These are phyloP conservation scores for Promerops cafer DNA, from an alignment of 2,113 vertebrate genomes.

Conservation along the genomic window DNA sequence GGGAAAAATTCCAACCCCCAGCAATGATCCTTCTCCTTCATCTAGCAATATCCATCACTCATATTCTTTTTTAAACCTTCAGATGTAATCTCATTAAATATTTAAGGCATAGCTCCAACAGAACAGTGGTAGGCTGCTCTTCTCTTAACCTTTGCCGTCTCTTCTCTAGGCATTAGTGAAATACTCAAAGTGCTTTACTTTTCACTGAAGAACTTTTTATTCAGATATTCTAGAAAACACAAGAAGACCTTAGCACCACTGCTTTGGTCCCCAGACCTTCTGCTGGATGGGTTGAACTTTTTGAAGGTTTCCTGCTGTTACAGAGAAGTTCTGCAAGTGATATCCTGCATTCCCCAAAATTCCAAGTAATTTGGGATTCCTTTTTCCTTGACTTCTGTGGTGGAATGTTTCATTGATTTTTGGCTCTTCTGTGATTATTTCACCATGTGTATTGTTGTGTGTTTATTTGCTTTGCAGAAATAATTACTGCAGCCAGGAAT, in stretches of 20 bases:
- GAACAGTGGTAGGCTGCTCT: background rate
- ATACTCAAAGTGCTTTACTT: background rate
- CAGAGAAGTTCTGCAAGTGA: background rate
- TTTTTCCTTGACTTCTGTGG: background rate
- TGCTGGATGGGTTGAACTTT: background rate
- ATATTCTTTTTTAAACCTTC: background rate
- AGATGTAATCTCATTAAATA: background rate
- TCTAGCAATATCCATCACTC: background rate
- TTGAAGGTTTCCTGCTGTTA: background rate
- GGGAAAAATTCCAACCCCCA: too few species aligned
- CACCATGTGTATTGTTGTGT: background rate
- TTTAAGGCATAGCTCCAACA: background rate
- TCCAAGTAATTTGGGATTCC: background rate
- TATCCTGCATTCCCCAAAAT: background rate
- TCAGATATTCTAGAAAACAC: background rate
- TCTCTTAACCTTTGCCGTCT: background rate
- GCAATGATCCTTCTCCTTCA: background rate
- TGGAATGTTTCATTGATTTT: background rate
- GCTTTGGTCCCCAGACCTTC: background rate
- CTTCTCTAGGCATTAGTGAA: background rate
- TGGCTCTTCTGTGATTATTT: background rate
- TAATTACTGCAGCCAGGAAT: background rate
- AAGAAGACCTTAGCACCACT: background rate
- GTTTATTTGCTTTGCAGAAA: background rate
- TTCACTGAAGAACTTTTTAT: background rate